These are phyloP conservation scores for Holothuria leucospilota DNA, from an alignment of 53 echinoderm and acorn worm genomes.

Conservation along the genomic window DNA sequence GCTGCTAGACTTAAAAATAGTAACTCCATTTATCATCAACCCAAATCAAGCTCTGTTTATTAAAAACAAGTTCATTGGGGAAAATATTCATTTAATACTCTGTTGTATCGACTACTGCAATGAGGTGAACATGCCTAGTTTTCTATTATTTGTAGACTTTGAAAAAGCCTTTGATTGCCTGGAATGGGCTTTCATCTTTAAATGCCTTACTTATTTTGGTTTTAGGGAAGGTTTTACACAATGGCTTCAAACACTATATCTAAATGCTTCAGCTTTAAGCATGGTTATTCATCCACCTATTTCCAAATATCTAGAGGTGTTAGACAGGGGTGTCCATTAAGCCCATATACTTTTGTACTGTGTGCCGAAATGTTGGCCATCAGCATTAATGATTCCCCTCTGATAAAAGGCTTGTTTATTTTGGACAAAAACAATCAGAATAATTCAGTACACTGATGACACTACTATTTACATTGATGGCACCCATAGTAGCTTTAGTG, in stretches of 20 bases:
- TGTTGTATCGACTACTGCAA: constrained; percentile 39
- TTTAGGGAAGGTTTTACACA: too few species aligned
- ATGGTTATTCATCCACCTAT: neutral
- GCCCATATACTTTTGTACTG: neutral
- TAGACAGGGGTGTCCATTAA: neutral
- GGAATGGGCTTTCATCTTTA: too few species aligned
- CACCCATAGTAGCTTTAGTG: too few species aligned
- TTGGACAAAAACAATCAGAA: neutral
- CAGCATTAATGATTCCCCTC: neutral
- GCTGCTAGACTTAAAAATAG: too few species aligned
- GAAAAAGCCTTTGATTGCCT: too few species aligned
- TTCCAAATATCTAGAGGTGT: neutral
- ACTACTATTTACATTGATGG: too few species aligned
- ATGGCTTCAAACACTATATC: too few species aligned
- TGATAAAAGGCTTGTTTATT: neutral
- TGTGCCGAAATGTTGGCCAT: neutral
- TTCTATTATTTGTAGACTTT: neutral
- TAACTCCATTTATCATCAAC: too few species aligned
- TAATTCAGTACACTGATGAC: too few species aligned
- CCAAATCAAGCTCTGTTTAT: constrained; percentile 45
- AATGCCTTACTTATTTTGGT: too few species aligned
- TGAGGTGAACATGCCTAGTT: constrained; percentile 20
- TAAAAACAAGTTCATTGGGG: neutral
- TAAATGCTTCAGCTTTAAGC: neutral
- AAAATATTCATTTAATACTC: constrained; percentile 30